A percentile compares a stretch with the other conserved stretches of the same genome.
Conservation (phyloP, 2,888 invertebrate genomes). For the Lamellibrachia columna region DNA sequence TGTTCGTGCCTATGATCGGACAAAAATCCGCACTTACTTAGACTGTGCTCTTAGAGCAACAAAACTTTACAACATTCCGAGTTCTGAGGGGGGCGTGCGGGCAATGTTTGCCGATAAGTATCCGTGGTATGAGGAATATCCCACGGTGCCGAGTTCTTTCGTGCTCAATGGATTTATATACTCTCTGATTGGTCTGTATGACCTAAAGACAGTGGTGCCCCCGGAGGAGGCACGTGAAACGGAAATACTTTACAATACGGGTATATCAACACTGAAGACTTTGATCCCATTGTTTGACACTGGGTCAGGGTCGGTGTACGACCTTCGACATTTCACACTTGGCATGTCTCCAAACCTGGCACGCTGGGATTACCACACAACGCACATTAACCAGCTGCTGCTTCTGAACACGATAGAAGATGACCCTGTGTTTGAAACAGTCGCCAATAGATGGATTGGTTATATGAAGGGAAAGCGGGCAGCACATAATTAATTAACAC, state of each 20-base stretch:
- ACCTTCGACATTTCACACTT: constrained; percentile 87
- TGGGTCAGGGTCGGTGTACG: constrained; percentile 92
- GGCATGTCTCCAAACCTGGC: constrained; percentile 86
- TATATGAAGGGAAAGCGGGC: constrained; percentile 96
- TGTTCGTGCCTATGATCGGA: constrained; percentile 83
- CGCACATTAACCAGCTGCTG: constrained; percentile 89
- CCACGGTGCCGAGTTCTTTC: constrained; percentile 88
- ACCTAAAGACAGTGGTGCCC: constrained; percentile 81
- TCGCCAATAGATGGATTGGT: constrained; percentile 91
- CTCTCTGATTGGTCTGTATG: constrained; percentile 93
- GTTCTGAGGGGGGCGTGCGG: constrained; percentile 56
- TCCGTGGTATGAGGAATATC: constrained; percentile 98
- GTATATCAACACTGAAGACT: constrained; percentile 79
- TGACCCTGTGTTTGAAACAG: constrained; percentile 82
- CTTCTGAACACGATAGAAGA: constrained; percentile 81
- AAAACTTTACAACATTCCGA: constrained; percentile 73
- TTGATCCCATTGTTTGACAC: constrained; percentile 92
- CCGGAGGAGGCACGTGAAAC: constrained; percentile 67
- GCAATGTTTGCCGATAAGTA: constrained; percentile 81
- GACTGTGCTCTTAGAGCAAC: constrained; percentile 81
- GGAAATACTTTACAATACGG: constrained; percentile 52
- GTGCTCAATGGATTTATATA: constrained; percentile 99
- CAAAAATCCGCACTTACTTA: constrained; percentile 77
- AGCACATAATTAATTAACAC: constrained; percentile 82
- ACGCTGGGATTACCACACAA: constrained; percentile 98